A percentile compares a stretch with the other conserved stretches of the same genome.
These are phyloP conservation scores for Acanthiza pusilla DNA, from an alignment of 2,797 vertebrate species.

Conservation along the genomic window DNA sequence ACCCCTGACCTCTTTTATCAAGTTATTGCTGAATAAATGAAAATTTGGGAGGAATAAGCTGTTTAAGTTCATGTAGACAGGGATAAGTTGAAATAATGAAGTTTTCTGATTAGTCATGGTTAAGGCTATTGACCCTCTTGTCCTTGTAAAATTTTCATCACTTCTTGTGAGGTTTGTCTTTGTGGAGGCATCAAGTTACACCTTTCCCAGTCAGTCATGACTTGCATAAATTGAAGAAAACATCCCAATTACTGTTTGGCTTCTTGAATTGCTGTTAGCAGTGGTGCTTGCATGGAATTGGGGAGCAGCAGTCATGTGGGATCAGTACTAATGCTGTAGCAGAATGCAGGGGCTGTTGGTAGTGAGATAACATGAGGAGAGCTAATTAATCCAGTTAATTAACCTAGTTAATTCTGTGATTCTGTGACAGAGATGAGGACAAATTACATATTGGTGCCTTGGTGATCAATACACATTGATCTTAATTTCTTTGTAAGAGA, in stretches of 20 bases:
- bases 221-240: background rate
- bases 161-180: background rate
- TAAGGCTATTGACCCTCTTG: background rate
- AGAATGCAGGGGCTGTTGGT: background rate
- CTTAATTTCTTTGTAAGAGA: background rate
- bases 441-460: background rate
- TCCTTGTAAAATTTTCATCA: background rate
- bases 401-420: too few species aligned
- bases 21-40: background rate
- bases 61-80: background rate
- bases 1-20: background rate
- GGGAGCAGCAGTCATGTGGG: background rate
- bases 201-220: background rate
- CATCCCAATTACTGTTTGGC: background rate
- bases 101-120: background rate
- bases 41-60: background rate
- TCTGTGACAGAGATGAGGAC: background rate
- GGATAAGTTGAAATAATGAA: background rate
- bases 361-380: background rate
- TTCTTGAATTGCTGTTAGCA: background rate
- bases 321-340: background rate
- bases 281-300: fast-evolving
- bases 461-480: background rate
- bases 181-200: background rate
- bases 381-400: too few species aligned